Conservation (phyloP, 1,140 invertebrate genomes). For the Halotydeus destructor region DNA sequence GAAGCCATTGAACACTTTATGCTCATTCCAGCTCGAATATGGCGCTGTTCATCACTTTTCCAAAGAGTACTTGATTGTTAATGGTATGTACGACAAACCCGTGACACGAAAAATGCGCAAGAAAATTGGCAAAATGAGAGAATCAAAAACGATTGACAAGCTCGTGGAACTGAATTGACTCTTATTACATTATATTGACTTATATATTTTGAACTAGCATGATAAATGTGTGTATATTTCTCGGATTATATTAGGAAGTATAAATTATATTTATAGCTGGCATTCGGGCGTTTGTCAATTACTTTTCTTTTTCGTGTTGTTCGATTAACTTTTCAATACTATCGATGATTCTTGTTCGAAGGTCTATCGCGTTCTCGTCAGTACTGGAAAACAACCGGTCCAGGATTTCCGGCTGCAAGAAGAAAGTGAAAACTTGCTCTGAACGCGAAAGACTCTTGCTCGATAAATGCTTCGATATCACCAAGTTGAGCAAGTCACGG, state of each 20-base stretch:
- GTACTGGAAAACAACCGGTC: constrained; percentile 26
- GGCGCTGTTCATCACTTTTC: constrained; percentile 80
- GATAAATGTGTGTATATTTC: too few species aligned
- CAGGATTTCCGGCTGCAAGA: constrained; percentile 45
- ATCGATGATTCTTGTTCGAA: too few species aligned
- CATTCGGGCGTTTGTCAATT: too few species aligned
- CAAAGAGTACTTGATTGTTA: constrained; percentile 66
- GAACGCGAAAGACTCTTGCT: constrained; percentile 63
- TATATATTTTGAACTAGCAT: too few species aligned
- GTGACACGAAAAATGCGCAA: constrained; percentile 25
- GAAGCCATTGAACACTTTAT: constrained; percentile 54
- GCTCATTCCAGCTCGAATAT: constrained; percentile 59
- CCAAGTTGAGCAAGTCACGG: constrained; percentile 38
- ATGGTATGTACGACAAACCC: constrained; percentile 57
- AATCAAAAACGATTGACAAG: too few species aligned
- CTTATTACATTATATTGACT: too few species aligned
- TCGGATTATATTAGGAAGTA: too few species aligned
- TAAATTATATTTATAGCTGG: too few species aligned
- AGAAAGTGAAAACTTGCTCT: constrained; percentile 59
- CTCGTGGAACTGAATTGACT: too few species aligned
- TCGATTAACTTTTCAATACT: too few species aligned
- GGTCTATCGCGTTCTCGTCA: not conserved
- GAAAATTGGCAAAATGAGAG: constrained; percentile 6
- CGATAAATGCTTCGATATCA: constrained; percentile 58
- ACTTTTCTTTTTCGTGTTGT: too few species aligned